A percentile compares a stretch with the other conserved stretches of the same genome.
phyloP scores from a whole-genome alignment of 1,140 invertebrate species.

The Drosophila seguyi region DNA sequence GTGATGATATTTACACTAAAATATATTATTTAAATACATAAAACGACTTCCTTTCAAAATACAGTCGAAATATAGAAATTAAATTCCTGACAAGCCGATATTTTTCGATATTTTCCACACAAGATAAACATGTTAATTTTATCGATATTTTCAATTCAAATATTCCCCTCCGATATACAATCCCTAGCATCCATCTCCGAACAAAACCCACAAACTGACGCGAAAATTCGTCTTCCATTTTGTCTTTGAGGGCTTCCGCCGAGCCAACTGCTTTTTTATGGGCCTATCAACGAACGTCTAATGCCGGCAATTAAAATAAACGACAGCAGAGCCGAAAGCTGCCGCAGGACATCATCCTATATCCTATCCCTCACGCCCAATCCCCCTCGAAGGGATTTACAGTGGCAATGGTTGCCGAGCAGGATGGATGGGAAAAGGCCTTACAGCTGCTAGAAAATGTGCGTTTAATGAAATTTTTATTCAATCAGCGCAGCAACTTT shows the following conservation, averaged over 20 bases:
- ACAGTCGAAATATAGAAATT: background rate
- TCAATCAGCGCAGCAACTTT: conserved; percentile 73
- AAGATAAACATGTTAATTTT: too few relatives aligned
- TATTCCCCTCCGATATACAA: background rate
- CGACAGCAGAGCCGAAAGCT: conserved; percentile 50
- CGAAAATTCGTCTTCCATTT: conserved; percentile 19
- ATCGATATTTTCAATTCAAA: background rate
- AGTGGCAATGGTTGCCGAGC: background rate
- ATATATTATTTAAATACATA: too few relatives aligned
- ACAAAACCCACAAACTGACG: background rate
- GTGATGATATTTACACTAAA: too few relatives aligned
- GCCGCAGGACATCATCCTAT: conserved; percentile 14
- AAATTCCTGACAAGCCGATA: background rate
- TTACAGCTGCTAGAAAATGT: conserved; percentile 65
- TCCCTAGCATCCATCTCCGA: background rate
- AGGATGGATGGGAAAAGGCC: conserved; percentile 22
- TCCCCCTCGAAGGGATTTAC: conserved; percentile 19
- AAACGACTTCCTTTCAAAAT: too few relatives aligned
- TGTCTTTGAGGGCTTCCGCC: conserved; percentile 1
- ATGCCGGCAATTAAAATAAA: conserved; percentile 82
- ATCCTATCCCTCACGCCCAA: background rate
- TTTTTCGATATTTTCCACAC: background rate
- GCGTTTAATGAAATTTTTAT: conserved; percentile 82
- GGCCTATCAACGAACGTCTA: conserved; percentile 72
- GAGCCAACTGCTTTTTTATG: conserved; percentile 64